phyloP scores from a whole-genome alignment of 1,140 invertebrate genomes.

The Euglossa dilemma region DNA sequence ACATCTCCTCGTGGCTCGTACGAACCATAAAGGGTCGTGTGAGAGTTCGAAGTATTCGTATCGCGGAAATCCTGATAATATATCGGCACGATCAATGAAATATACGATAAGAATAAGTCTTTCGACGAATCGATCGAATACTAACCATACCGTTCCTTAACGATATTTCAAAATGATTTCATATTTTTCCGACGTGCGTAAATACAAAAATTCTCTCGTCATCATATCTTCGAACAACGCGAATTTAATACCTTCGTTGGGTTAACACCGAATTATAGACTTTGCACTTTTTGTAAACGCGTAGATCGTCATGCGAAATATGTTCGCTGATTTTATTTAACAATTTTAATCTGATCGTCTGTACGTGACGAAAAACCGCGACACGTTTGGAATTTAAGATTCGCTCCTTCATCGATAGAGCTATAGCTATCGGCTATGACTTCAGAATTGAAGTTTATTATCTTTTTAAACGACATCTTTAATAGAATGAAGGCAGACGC shows the following conservation, averaged over 20 bases:
- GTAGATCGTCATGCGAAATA: too few species aligned
- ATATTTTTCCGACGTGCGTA: background rate
- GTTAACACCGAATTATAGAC: too few species aligned
- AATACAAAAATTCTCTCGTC: too few species aligned
- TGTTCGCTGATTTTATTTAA: too few species aligned
- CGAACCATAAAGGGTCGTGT: constrained; percentile 42
- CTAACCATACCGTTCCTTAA: too few species aligned
- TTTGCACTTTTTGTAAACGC: too few species aligned
- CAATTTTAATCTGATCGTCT: too few species aligned
- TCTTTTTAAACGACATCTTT: constrained; percentile 3
- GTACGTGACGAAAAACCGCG: too few species aligned
- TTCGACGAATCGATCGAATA: background rate
- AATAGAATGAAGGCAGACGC: constrained; percentile 28
- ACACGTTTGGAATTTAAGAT: too few species aligned
- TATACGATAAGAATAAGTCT: background rate
- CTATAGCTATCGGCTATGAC: background rate
- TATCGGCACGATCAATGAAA: background rate
- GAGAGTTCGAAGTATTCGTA: constrained; percentile 41
- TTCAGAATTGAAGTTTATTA: background rate
- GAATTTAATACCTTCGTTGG: too few species aligned
- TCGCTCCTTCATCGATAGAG: background rate
- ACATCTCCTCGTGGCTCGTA: constrained; percentile 46
- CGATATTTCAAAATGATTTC: background rate
- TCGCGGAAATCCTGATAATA: constrained; percentile 56
- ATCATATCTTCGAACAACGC: too few species aligned